These are phyloP conservation scores for Halesus radiatus DNA, from an alignment of 1,140 invertebrate species.

Conservation along the genomic window DNA sequence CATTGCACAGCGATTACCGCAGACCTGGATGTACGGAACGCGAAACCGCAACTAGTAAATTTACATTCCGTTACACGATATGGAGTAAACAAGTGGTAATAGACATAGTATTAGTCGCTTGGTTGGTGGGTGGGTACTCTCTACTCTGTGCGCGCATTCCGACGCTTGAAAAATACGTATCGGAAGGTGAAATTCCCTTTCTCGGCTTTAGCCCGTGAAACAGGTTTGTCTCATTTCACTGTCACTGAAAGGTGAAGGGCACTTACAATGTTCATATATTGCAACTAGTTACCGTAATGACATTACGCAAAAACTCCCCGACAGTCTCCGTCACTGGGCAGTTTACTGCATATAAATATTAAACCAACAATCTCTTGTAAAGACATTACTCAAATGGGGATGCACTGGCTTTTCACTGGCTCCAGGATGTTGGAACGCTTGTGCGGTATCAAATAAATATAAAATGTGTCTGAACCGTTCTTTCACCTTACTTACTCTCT, in stretches of 20 bases:
- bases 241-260: constrained; percentile 29
- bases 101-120: background rate
- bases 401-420: no score
- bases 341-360: no score
- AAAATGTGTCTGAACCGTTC: no score
- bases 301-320: constrained; percentile 13
- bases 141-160: background rate
- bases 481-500: no score
- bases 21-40: no score
- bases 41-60: no score
- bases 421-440: no score
- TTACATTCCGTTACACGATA: background rate
- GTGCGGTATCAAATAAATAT: no score
- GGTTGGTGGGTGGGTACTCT: no score
- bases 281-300: background rate
- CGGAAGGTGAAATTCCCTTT: constrained; percentile 31
- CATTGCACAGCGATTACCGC: no score
- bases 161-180: constrained; percentile 7
- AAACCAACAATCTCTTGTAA: no score
- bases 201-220: constrained; percentile 1
- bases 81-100: background rate
- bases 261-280: background rate
- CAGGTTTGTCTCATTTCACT: constrained; percentile 30
- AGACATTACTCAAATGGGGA: no score
- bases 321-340: background rate